A percentile compares a stretch with the other conserved stretches of the same genome.
Evolutionary conservation across 1,140 invertebrate species (phyloP).

Genomic region (Lucilia cuprina): DNA sequence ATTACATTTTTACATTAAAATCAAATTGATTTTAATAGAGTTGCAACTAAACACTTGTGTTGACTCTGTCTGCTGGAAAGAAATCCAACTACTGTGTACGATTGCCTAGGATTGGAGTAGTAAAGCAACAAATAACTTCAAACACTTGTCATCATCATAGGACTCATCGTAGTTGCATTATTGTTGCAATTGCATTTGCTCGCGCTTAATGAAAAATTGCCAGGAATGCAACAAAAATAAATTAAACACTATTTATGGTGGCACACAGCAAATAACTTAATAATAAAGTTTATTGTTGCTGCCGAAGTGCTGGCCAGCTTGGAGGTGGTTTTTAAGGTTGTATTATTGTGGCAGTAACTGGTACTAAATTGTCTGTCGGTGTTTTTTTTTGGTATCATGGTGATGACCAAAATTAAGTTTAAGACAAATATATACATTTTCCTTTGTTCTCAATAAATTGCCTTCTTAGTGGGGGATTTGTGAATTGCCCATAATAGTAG

Average conservation of each 20-base stretch:
- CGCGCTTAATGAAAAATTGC: slow-evolving; percentile 14
- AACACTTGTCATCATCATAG: slow-evolving; percentile 23
- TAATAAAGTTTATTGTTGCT: slow-evolving; percentile 21
- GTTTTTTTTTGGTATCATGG: too few relatives aligned
- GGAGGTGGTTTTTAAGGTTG: too few relatives aligned
- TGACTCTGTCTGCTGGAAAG: too few relatives aligned
- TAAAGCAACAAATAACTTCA: slow-evolving; percentile 22
- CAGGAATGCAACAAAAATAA: slow-evolving; percentile 26
- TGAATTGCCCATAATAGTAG: too few relatives aligned
- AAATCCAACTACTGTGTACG: background rate
- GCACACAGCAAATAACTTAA: slow-evolving; percentile 24
- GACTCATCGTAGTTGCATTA: background rate
- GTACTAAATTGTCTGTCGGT: too few relatives aligned
- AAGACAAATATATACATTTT: background rate
- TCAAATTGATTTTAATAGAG: slow-evolving; percentile 34
- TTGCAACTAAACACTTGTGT: slow-evolving; percentile 2
- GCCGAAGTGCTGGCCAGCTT: too few relatives aligned
- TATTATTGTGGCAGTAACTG: too few relatives aligned
- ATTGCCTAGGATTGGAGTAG: background rate
- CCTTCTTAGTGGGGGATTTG: background rate
- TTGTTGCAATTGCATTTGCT: background rate
- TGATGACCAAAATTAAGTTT: background rate
- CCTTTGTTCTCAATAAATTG: background rate
- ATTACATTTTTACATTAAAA: slow-evolving; percentile 1
- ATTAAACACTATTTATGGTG: slow-evolving; percentile 32